Percentiles rank a stretch among this genome's conserved stretches.
These are phyloP conservation scores for Tachystola acroxantha DNA, from an alignment of 2,888 invertebrate genomes.

Conservation along the genomic window DNA sequence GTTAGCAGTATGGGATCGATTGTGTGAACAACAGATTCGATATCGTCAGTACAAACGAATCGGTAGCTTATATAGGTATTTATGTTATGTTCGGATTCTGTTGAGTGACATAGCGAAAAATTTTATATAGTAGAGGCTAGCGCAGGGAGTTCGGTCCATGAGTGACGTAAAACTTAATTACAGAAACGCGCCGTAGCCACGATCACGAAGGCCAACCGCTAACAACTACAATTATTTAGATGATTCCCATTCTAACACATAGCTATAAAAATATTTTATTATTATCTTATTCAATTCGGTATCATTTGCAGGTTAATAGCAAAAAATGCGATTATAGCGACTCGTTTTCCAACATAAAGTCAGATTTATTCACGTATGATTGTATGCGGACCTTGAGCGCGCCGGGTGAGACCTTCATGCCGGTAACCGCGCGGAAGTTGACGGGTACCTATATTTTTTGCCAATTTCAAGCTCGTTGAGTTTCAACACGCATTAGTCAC, in stretches of 20 bases:
- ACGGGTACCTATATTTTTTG: slow-evolving; percentile 62
- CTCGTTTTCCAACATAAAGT: slow-evolving; percentile 65
- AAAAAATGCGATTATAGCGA: slow-evolving; percentile 57
- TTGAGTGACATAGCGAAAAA: slow-evolving; percentile 58
- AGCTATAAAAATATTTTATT: slow-evolving; percentile 56
- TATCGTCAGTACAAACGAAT: too few relatives aligned
- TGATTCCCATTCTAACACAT: slow-evolving; percentile 49
- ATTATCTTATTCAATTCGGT: slow-evolving; percentile 45
- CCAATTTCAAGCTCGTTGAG: slow-evolving; percentile 68
- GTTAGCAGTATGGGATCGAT: too few relatives aligned
- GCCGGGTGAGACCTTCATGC: slow-evolving; percentile 72
- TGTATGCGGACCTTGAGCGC: slow-evolving; percentile 74
- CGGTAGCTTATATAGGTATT: slow-evolving; percentile 1
- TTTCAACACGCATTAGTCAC: slow-evolving; percentile 72
- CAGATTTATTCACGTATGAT: slow-evolving; percentile 72
- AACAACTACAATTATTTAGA: slow-evolving; percentile 68
- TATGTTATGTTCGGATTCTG: slow-evolving; percentile 23
- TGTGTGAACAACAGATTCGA: too few relatives aligned
- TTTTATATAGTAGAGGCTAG: slow-evolving; percentile 63
- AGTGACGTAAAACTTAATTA: slow-evolving; percentile 76
- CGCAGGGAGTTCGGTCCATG: slow-evolving; percentile 64
- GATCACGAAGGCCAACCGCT: slow-evolving; percentile 61
- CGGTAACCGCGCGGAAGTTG: slow-evolving; percentile 77
- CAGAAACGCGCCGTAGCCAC: slow-evolving; percentile 62
- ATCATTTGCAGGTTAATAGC: slow-evolving; percentile 46